Evolutionary conservation across 2,113 vertebrate genomes (phyloP).

Genomic region (Ictalurus furcatus): DNA sequence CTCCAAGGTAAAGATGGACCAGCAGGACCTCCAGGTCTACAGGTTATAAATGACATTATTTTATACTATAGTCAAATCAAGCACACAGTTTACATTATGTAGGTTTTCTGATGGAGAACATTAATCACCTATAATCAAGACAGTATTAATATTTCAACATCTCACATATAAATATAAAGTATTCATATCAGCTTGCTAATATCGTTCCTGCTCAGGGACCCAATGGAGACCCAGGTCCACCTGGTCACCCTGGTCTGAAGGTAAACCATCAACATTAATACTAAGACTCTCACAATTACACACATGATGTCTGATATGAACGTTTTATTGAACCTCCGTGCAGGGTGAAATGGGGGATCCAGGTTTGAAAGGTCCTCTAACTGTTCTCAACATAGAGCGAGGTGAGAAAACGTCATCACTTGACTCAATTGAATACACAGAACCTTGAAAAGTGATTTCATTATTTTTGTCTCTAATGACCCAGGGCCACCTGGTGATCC

Average conservation of each 20-base stretch:
- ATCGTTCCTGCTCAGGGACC: conserved; percentile 26
- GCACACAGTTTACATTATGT: neutral
- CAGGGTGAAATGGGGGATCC: conserved; percentile 34
- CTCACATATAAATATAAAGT: neutral
- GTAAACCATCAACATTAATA: neutral
- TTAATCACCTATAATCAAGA: neutral
- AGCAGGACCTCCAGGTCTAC: conserved; percentile 19
- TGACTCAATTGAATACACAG: neutral
- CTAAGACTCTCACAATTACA: neutral
- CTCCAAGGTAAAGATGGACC: conserved; percentile 43
- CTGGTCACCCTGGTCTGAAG: conserved; percentile 22
- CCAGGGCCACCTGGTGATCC: conserved; percentile 60
- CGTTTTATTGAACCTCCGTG: neutral
- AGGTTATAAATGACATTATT: neutral
- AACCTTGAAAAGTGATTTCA: neutral
- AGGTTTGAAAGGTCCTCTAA: conserved; percentile 32
- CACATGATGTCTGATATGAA: neutral
- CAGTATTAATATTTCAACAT: neutral
- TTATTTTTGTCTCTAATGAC: conserved; percentile 55
- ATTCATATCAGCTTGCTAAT: neutral
- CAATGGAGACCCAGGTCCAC: conserved; percentile 30
- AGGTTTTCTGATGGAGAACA: neutral
- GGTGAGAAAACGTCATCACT: neutral
- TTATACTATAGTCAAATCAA: neutral
- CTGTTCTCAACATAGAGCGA: neutral